Conservation (phyloP, 2,888 invertebrate genomes). For the Zygogramma bicolorata region DNA sequence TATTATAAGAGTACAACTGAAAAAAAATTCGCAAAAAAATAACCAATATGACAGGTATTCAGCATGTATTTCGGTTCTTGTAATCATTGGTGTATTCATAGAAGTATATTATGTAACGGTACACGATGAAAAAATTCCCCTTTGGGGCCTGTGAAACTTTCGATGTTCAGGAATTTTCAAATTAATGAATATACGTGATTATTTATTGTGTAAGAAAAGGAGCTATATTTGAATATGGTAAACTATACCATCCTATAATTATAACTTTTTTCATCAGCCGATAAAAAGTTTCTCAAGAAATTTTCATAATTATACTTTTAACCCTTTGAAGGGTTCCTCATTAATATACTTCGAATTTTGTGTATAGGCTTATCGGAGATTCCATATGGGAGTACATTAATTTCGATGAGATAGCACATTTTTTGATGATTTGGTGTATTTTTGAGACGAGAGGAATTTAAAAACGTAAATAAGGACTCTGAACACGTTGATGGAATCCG, state of each 20-base stretch:
- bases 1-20: no score
- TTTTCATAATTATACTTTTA: slow-evolving; percentile 43
- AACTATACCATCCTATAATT: slow-evolving; percentile 41
- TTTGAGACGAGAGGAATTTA: slow-evolving; percentile 42
- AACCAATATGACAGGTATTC: no score
- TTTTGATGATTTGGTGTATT: slow-evolving; percentile 53
- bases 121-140: no score
- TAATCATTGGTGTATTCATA: no score
- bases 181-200: slow-evolving; percentile 42
- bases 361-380: slow-evolving; percentile 27
- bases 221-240: slow-evolving; percentile 36
- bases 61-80: no score
- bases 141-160: slow-evolving; percentile 11
- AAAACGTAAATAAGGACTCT: slow-evolving; percentile 44
- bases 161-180: slow-evolving; percentile 41
- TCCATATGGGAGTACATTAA: slow-evolving; percentile 53
- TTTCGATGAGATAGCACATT: slow-evolving; percentile 56
- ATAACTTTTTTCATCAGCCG: slow-evolving; percentile 31
- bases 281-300: slow-evolving; percentile 35
- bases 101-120: no score
- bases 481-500: slow-evolving; percentile 7
- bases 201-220: slow-evolving; percentile 27
- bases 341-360: slow-evolving; percentile 42
- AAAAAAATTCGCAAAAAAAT: no score
- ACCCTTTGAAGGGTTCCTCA: slow-evolving; percentile 44